Percentiles rank a stretch among this genome's conserved stretches.
Conservation (phyloP, 2,113 vertebrate species). For the Todiramphus saurophagus region DNA sequence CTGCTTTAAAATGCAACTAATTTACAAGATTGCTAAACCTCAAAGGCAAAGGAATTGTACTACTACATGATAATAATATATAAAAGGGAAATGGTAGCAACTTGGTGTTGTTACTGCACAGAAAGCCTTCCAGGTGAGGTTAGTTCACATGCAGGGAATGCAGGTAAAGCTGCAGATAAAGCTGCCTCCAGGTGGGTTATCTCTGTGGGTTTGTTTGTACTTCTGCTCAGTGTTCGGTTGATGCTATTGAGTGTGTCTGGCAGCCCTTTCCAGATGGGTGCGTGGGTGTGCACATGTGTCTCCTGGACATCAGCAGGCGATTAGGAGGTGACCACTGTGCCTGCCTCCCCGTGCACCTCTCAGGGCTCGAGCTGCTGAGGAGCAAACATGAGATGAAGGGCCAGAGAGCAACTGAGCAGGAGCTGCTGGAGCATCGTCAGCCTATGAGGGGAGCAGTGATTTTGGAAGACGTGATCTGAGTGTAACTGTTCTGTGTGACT, state of each 20-base stretch:
- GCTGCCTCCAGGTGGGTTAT: background rate
- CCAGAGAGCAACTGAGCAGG: background rate
- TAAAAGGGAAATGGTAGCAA: background rate
- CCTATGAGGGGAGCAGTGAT: background rate
- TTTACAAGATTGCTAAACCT: background rate
- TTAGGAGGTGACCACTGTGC: background rate
- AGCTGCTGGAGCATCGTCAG: background rate
- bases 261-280: background rate
- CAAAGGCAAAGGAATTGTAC: background rate
- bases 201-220: background rate
- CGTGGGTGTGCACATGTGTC: fast-evolving
- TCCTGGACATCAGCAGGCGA: background rate
- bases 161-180: background rate
- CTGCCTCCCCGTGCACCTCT: background rate
- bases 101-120: background rate
- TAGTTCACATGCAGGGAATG: background rate
- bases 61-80: background rate
- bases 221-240: background rate
- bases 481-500: fast-evolving
- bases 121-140: background rate
- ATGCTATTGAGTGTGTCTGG: background rate
- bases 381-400: fast-evolving
- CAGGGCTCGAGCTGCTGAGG: fast-evolving
- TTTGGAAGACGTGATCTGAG: background rate
- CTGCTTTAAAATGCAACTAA: background rate